Evolutionary conservation across 2,797 vertebrate species (phyloP), one percentile per base, ranked within the genome.

Genomic region (Tangara arthus): DNA sequence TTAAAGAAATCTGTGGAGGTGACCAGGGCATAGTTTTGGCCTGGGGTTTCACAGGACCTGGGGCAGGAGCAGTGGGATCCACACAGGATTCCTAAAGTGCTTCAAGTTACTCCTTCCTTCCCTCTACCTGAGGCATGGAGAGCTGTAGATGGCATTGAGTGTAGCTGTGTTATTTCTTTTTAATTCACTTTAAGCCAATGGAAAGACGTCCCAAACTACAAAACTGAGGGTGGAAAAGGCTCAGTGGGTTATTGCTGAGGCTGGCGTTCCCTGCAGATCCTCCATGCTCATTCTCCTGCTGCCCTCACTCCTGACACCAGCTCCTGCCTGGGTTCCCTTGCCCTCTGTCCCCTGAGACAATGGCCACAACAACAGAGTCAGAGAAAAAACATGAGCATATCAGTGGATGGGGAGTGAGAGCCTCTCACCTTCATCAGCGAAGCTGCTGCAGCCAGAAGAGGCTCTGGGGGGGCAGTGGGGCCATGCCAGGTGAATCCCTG

Each of bases 281-380:
- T 50, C 41, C 52, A 41, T 9, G 34, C 6, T 42, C 27, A 26
- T 17, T 22, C 32, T 57, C 27, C 37, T n/a, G 44, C 83, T 37
- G 66, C 9, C 85, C 70, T 39, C 22, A 19, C 35, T 27, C n/a
- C 46, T 8, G 32, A 12, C 35, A 50, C 24, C 49, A 50, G 57
- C 27, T 57, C 61, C 28, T 3, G 6, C 21, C 65, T 60, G 27
- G n/a, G 11, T 1, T 39, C 20, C 69, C 18, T 11, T 1, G 0
- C 16, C 4, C 18, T 34, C 15, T 32, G 22, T 19, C 6, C 21
- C 44, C 8, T 11, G 5, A 50, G 32, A 26, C 18, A 49, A 27
- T 0, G 1, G 24, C 44, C 34, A 20, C 12, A 27, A 55, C 10
- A 12, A 39, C 35, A 15, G 4, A 39, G 11, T 2, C 15, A 42